Conservation (phyloP, 2,888 invertebrate genomes). For the Rambutsinella grinnellia region DNA sequence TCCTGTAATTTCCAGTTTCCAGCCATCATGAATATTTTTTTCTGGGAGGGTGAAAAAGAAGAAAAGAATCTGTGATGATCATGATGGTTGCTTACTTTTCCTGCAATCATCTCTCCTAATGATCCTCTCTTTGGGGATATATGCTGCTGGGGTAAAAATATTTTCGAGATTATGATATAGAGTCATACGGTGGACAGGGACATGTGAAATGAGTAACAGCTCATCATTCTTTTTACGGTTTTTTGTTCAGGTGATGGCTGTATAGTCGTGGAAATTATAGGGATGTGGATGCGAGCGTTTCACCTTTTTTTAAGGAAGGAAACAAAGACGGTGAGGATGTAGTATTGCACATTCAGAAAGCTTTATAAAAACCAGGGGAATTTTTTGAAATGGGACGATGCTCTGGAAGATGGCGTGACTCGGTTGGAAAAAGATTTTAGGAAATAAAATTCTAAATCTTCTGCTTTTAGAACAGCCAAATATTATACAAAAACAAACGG, state of each 20-base stretch:
- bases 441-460: too few species aligned
- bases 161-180: slow-evolving; percentile 25
- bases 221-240: slow-evolving; percentile 51
- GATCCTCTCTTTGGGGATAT: not conserved
- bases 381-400: too few species aligned
- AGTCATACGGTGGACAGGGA: slow-evolving; percentile 38
- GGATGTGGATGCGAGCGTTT: too few species aligned
- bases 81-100: slow-evolving; percentile 5
- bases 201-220: slow-evolving; percentile 48
- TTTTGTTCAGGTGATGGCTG: too few species aligned
- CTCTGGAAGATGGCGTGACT: not conserved
- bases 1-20: slow-evolving; percentile 17
- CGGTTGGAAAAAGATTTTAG: slow-evolving; percentile 13
- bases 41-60: slow-evolving; percentile 21
- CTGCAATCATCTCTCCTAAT: slow-evolving; percentile 9
- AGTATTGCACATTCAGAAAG: too few species aligned
- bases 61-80: not conserved
- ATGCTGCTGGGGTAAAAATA: not conserved
- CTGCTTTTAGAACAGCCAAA: too few species aligned
- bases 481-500: too few species aligned
- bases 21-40: slow-evolving; percentile 42
- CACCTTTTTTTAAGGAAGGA: too few species aligned
- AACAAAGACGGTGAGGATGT: too few species aligned
- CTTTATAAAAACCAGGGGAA: too few species aligned
- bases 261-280: too few species aligned